These are phyloP conservation scores for Chionis minor DNA, from an alignment of 2,113 vertebrate species.

Conservation along the genomic window DNA sequence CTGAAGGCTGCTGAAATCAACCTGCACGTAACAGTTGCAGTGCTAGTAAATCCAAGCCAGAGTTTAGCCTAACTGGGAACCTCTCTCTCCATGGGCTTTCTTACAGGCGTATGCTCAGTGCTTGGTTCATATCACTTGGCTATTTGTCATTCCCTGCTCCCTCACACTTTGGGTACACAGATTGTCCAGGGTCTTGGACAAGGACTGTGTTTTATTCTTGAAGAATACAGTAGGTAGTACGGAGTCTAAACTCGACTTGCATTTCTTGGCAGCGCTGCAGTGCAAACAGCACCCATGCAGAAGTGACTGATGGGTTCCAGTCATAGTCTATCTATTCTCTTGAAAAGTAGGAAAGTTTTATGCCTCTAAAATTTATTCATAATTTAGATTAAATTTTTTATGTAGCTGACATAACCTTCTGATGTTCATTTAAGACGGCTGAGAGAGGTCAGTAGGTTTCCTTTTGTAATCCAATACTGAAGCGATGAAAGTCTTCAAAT, in stretches of 20 bases:
- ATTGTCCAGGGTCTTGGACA: not conserved
- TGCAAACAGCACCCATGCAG: not conserved
- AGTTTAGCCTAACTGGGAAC: not conserved
- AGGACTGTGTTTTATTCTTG: not conserved
- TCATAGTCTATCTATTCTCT: not conserved
- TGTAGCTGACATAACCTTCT: not conserved
- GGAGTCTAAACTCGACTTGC: not conserved
- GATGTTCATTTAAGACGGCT: not conserved
- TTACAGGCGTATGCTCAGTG: rapidly evolving
- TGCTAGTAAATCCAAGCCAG: not conserved
- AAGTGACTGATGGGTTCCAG: not conserved
- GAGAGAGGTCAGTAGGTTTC: not conserved
- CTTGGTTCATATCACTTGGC: not conserved
- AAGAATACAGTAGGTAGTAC: not conserved
- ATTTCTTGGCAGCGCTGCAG: not conserved
- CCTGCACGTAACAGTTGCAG: not conserved
- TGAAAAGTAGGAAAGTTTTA: not conserved
- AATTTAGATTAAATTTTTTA: not conserved
- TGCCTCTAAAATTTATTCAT: not conserved
- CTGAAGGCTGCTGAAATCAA: not conserved
- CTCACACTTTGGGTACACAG: not conserved
- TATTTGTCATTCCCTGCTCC: not conserved
- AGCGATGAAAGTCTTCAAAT: not conserved
- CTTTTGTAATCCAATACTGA: not conserved
- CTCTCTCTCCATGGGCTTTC: not conserved